These are phyloP conservation scores for Dasypolia templi DNA, from an alignment of 2,888 invertebrate species.

Conservation along the genomic window DNA sequence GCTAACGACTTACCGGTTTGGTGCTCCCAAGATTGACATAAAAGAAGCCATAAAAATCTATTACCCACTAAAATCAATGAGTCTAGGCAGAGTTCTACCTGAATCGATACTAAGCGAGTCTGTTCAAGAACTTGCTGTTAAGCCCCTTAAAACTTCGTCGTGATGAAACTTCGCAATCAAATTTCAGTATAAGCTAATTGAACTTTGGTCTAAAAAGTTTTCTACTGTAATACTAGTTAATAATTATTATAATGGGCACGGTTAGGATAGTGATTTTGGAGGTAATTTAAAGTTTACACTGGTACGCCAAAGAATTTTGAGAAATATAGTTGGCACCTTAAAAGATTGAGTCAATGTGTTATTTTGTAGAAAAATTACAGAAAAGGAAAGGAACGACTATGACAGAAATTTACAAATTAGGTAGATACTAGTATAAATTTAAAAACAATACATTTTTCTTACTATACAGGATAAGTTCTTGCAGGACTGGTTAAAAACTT, in stretches of 20 bases:
- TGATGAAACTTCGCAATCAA: conserved; percentile 83
- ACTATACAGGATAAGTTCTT: no score
- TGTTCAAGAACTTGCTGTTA: conserved; percentile 65
- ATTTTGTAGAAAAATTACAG: no score
- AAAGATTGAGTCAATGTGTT: not conserved
- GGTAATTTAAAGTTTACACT: conserved; percentile 21
- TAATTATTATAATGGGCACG: conserved; percentile 58
- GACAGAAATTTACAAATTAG: no score
- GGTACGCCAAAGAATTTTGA: not conserved
- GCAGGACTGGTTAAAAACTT: no score
- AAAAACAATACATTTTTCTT: no score
- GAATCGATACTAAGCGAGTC: conserved; percentile 61
- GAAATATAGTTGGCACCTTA: not conserved
- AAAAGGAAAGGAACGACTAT: no score
- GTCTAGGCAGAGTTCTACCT: conserved; percentile 36
- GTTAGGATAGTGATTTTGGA: conserved; percentile 21
- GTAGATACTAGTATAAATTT: no score
- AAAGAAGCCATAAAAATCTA: conserved; percentile 41
- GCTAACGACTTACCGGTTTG: conserved; percentile 7
- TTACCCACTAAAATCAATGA: conserved; percentile 57
- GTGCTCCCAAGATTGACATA: conserved; percentile 17
- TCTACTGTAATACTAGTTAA: conserved; percentile 67
- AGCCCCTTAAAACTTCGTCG: conserved; percentile 81
- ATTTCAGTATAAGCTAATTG: conserved; percentile 86
- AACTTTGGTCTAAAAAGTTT: conserved; percentile 81